Evolutionary conservation across 2,797 vertebrate genomes (phyloP).

Genomic region (Numenius phaeopus): DNA sequence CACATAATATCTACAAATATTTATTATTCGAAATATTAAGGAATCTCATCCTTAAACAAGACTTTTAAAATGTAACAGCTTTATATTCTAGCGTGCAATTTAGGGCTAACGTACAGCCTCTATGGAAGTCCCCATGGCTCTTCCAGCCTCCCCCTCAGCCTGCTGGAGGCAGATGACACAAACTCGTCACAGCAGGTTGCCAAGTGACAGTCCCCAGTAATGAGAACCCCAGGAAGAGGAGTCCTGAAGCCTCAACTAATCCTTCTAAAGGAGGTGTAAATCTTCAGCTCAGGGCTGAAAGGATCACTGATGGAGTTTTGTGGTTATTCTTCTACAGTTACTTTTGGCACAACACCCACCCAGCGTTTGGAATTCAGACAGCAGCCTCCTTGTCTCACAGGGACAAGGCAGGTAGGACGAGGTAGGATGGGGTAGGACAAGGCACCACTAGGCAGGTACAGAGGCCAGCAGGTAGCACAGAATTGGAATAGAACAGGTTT

Average conservation of each 20-base stretch:
- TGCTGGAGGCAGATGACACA: background rate
- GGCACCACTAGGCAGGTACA: background rate
- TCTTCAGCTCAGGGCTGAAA: background rate
- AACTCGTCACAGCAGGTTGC: background rate
- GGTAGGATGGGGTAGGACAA: no score
- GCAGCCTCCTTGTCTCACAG: background rate
- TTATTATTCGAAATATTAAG: background rate
- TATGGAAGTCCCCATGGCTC: background rate
- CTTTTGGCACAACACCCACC: background rate
- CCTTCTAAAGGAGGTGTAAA: background rate
- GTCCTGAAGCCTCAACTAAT: background rate
- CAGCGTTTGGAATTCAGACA: background rate
- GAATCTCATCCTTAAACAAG: background rate
- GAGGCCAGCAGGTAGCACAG: background rate
- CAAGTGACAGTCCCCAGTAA: background rate
- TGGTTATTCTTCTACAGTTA: background rate
- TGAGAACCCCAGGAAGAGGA: background rate
- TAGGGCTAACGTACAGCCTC: background rate
- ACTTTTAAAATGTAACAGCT: background rate
- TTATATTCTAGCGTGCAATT: background rate
- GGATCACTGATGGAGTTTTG: background rate
- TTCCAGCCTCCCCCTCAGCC: background rate
- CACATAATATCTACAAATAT: background rate
- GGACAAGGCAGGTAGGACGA: no score
- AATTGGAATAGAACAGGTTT: accelerated